Percentiles rank a stretch among this genome's conserved stretches.
Conservation (phyloP, 1,140 invertebrate genomes). For the Rhizoglyphus robini region DNA sequence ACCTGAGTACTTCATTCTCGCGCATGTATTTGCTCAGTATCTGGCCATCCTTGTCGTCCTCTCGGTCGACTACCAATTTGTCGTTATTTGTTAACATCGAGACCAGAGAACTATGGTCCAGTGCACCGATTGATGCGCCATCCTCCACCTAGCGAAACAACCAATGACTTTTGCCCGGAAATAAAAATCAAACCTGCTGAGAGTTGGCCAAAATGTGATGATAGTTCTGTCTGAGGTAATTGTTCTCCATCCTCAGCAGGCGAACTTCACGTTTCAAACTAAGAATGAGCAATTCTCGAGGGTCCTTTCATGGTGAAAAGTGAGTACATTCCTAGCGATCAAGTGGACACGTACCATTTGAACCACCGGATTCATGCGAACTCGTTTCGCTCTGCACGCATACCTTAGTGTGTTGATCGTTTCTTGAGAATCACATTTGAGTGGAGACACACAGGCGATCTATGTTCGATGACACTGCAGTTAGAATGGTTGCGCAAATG, state of each 20-base stretch:
- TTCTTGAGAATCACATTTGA: conserved; percentile 68
- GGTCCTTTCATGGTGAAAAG: conserved; percentile 51
- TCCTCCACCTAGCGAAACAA: neutral
- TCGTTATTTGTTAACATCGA: too few species aligned
- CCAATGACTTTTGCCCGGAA: neutral
- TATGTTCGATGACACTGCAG: too few species aligned
- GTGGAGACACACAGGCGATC: conserved; percentile 84
- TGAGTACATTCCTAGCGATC: neutral
- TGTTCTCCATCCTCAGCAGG: conserved; percentile 77
- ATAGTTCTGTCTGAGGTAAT: conserved; percentile 55
- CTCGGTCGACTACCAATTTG: neutral
- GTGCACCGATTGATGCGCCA: neutral
- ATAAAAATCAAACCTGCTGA: neutral
- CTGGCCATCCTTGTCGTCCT: conserved; percentile 19
- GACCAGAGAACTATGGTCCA: neutral
- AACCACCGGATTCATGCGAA: conserved; percentile 74
- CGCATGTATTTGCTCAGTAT: conserved; percentile 44
- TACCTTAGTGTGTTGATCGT: conserved; percentile 80
- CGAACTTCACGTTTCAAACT: conserved; percentile 74
- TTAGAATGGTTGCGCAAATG: too few species aligned
- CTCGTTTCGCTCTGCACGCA: conserved; percentile 69
- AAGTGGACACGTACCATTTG: conserved; percentile 57
- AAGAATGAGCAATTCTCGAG: conserved; percentile 74
- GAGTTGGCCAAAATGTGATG: conserved; percentile 18
- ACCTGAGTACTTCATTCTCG: conserved; percentile 70